phyloP scores from a whole-genome alignment of 2,797 vertebrate genomes.

The Cyprinodon diabolis region DNA sequence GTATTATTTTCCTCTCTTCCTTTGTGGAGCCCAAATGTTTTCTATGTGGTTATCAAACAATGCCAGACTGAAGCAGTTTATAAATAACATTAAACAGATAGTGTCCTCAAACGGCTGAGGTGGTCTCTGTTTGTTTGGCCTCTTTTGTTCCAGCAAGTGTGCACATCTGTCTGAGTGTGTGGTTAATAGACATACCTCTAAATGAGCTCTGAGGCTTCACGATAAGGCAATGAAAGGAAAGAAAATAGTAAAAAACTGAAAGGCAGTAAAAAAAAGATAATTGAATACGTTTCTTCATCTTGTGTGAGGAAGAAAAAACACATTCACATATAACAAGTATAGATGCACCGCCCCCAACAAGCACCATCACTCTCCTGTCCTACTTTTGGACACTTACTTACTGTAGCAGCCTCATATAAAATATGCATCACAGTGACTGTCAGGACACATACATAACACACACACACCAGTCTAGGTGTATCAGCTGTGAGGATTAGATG shows the following conservation, averaged over 20 bases:
- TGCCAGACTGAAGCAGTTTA: slow-evolving; percentile 81
- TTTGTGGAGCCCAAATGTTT: slow-evolving; percentile 74
- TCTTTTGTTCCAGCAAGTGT: slow-evolving; percentile 40
- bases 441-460: slow-evolving; percentile 28
- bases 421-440: slow-evolving; percentile 65
- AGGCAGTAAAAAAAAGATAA: slow-evolving; percentile 32
- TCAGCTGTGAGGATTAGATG: slow-evolving; percentile 39
- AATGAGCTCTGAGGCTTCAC: slow-evolving; percentile 56
- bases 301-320: slow-evolving; percentile 43
- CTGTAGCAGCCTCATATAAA: slow-evolving; percentile 53
- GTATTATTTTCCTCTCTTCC: slow-evolving; percentile 49
- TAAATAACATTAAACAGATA: slow-evolving; percentile 85
- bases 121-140: slow-evolving; percentile 69
- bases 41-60: slow-evolving; percentile 80
- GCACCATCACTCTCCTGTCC: slow-evolving; percentile 34
- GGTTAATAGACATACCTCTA: slow-evolving; percentile 56
- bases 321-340: slow-evolving; percentile 49
- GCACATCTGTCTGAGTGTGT: slow-evolving; percentile 39
- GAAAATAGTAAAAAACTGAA: slow-evolving; percentile 36
- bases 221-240: slow-evolving; percentile 55
- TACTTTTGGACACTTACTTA: slow-evolving; percentile 61
- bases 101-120: slow-evolving; percentile 86
- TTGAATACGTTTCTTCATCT: slow-evolving; percentile 51
- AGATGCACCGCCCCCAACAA: slow-evolving; percentile 41
- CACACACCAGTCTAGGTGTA: slow-evolving; percentile 48